Conservation (phyloP, 1,140 invertebrate species). For the Sarcophaga bullata region DNA sequence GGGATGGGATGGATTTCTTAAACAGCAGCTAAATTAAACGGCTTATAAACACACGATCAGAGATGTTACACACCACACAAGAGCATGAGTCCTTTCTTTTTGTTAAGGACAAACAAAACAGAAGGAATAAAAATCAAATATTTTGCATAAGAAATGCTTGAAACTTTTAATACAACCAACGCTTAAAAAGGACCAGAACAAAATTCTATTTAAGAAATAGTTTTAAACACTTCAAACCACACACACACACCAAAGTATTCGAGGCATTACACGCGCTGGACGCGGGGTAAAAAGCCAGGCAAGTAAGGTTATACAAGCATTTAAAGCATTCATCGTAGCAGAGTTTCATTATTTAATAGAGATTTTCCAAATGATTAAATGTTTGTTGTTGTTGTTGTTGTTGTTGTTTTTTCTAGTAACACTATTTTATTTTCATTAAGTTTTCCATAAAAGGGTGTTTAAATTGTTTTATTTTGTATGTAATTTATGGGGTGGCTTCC, state of each 20-base stretch:
- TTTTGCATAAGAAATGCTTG: conserved; percentile 37
- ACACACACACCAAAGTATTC: too few species aligned
- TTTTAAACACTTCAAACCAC: conserved; percentile 37
- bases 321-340: not conserved
- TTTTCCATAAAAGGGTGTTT: conserved; percentile 9
- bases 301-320: too few species aligned
- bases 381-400: not conserved
- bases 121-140: not conserved
- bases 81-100: conserved; percentile 3
- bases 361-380: conserved; percentile 42
- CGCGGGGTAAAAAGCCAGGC: too few species aligned
- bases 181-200: not conserved
- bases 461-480: not conserved
- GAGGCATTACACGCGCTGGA: too few species aligned
- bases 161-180: not conserved
- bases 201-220: conserved; percentile 37
- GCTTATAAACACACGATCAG: not conserved
- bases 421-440: too few species aligned
- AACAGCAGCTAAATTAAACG: conserved; percentile 14
- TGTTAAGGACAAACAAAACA: not conserved
- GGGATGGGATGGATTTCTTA: not conserved
- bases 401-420: too few species aligned
- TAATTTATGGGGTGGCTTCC: not conserved
- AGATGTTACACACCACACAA: not conserved
- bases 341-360: not conserved